These are phyloP conservation scores for Fistularia commersonii DNA, from an alignment of 2,797 vertebrate genomes.

Conservation along the genomic window DNA sequence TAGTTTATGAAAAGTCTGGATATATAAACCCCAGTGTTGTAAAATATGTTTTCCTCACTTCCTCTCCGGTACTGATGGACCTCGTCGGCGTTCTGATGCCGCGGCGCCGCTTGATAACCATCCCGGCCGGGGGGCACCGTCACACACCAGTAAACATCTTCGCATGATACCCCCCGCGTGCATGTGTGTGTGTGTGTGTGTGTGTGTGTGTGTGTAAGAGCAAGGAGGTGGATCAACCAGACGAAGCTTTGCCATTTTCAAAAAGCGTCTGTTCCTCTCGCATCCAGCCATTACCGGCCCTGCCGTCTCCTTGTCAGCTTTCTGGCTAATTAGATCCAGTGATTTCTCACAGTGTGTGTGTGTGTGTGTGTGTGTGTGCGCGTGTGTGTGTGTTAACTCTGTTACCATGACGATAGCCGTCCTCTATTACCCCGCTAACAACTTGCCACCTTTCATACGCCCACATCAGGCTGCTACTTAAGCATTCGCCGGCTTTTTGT, in stretches of 20 bases:
- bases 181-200: neutral
- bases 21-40: too few species aligned
- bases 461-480: slow-evolving; percentile 21
- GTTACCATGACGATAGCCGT: slow-evolving; percentile 61
- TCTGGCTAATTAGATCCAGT: slow-evolving; percentile 63
- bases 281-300: slow-evolving; percentile 47
- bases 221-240: slow-evolving; percentile 42
- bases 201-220: slow-evolving; percentile 7
- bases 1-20: too few species aligned
- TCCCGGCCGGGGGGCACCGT: too few species aligned
- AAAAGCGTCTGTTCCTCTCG: slow-evolving; percentile 44
- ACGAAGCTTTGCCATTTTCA: slow-evolving; percentile 49
- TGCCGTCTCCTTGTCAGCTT: slow-evolving; percentile 58
- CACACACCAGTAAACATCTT: too few species aligned
- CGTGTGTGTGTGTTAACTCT: slow-evolving; percentile 32
- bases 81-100: too few species aligned
- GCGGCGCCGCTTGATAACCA: too few species aligned
- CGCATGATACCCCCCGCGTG: neutral
- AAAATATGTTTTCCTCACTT: too few species aligned
- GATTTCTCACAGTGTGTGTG: slow-evolving; percentile 11
- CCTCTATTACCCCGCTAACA: slow-evolving; percentile 47
- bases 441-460: slow-evolving; percentile 41
- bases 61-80: too few species aligned
- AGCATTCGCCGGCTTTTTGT: too few species aligned
- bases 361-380: slow-evolving; percentile 17